Evolutionary conservation across 1,140 invertebrate genomes (phyloP).

Genomic region (Achatina immaculata): DNA sequence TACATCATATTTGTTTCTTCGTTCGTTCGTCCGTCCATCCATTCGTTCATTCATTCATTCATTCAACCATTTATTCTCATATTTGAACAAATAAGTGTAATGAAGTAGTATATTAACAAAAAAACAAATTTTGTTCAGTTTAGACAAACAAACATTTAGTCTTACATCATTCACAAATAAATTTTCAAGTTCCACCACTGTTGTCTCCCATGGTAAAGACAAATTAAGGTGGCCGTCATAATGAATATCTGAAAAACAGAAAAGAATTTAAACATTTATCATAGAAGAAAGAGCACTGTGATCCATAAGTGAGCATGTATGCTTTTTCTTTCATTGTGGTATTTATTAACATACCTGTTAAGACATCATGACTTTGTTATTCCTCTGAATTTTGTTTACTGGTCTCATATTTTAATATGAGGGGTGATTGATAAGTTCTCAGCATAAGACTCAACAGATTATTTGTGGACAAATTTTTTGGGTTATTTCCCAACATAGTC

Average conservation of each 20-base stretch:
- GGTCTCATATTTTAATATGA: background rate
- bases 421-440: no score
- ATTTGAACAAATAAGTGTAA: background rate
- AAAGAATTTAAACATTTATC: background rate
- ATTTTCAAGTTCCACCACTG: background rate
- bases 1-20: no score
- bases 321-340: background rate
- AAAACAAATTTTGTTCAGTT: background rate
- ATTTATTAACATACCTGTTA: background rate
- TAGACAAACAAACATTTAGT: background rate
- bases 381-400: background rate
- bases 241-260: background rate
- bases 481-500: no score
- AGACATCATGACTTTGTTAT: background rate
- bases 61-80: background rate
- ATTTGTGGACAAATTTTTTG: no score
- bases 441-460: no score
- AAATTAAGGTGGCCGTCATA: constrained; percentile 13
- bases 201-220: constrained; percentile 1
- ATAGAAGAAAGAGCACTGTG: background rate
- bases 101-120: background rate
- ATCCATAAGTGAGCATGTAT: background rate
- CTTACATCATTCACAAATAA: constrained; percentile 10
- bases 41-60: background rate
- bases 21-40: no score